phyloP scores from a whole-genome alignment of 2,888 invertebrate species.

The Hyposoter dolosus region DNA sequence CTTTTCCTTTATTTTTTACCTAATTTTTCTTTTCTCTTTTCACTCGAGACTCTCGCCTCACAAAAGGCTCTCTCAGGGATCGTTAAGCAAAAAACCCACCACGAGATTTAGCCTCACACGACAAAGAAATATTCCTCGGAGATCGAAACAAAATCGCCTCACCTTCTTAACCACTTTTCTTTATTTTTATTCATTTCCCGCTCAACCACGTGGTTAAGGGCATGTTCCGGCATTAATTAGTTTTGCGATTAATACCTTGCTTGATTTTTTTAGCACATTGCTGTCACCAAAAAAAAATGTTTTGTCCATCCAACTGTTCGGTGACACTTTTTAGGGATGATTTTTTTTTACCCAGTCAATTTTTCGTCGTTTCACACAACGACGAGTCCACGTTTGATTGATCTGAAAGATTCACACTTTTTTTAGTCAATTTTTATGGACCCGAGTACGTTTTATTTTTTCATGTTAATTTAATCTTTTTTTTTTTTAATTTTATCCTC shows the following conservation, averaged over 20 bases:
- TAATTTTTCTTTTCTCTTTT: conserved; percentile 19
- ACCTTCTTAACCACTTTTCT: conserved; percentile 1
- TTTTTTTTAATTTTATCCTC: not conserved
- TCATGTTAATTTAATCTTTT: not conserved
- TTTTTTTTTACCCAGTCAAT: not conserved
- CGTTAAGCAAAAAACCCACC: conserved; percentile 57
- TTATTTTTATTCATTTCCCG: conserved; percentile 26
- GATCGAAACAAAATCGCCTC: not conserved
- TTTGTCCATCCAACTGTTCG: not conserved
- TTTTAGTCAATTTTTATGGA: not conserved
- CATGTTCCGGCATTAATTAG: conserved; percentile 72
- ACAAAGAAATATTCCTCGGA: conserved; percentile 38
- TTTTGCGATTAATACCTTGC: conserved; percentile 57
- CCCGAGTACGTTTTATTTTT: not conserved
- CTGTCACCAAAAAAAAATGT: conserved; percentile 34
- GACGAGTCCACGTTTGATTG: not conserved
- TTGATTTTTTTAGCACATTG: conserved; percentile 42
- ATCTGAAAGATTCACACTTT: conserved; percentile 15
- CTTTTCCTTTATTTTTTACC: conserved; percentile 10
- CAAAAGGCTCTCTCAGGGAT: conserved; percentile 67
- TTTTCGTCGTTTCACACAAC: not conserved
- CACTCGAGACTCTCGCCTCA: conserved; percentile 37
- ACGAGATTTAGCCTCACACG: conserved; percentile 32
- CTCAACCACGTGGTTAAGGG: conserved; percentile 65
- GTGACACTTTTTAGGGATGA: not conserved